These are phyloP conservation scores for Gouania willdenowi DNA, from an alignment of 2,797 vertebrate species.

Conservation along the genomic window DNA sequence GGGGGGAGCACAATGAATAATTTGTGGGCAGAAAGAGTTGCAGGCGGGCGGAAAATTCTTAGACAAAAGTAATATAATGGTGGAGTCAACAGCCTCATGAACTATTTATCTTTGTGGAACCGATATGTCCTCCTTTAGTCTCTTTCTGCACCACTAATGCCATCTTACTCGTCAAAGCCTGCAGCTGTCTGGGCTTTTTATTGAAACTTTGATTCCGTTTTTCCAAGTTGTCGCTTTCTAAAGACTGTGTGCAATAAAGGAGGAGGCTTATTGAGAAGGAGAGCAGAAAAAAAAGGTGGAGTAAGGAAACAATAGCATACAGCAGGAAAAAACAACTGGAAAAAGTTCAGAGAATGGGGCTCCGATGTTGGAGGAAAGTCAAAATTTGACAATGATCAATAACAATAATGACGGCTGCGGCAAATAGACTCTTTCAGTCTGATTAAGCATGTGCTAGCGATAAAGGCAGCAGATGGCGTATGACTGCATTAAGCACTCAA, in stretches of 20 bases:
- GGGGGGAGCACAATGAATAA: slow-evolving; percentile 57
- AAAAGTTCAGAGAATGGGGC: slow-evolving; percentile 24
- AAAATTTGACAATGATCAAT: slow-evolving; percentile 74
- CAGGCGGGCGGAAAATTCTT: slow-evolving; percentile 54
- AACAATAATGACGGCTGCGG: slow-evolving; percentile 66
- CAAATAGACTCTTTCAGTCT: slow-evolving; percentile 48
- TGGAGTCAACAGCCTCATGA: slow-evolving; percentile 73
- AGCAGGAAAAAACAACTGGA: slow-evolving; percentile 31
- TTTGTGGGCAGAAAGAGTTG: slow-evolving; percentile 54
- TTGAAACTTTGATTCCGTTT: slow-evolving; percentile 75
- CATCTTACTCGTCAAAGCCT: slow-evolving; percentile 67
- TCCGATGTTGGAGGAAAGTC: slow-evolving; percentile 23
- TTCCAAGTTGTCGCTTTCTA: slow-evolving; percentile 71
- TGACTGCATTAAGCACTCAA: slow-evolving; percentile 16
- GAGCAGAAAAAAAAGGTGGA: slow-evolving; percentile 43
- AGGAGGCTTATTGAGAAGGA: slow-evolving; percentile 65
- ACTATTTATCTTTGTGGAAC: slow-evolving; percentile 72
- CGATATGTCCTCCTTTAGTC: slow-evolving; percentile 60
- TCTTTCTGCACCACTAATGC: slow-evolving; percentile 48
- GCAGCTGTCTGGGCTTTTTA: slow-evolving; percentile 71
- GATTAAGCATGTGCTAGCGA: slow-evolving; percentile 44
- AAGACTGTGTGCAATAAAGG: slow-evolving; percentile 73
- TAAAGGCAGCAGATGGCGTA: slow-evolving; percentile 32
- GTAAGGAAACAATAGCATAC: slow-evolving; percentile 54
- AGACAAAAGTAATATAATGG: slow-evolving; percentile 74